Percentiles rank a stretch among this genome's conserved stretches.
Conservation (phyloP, 2,797 vertebrate species). For the Silurus aristotelis region DNA sequence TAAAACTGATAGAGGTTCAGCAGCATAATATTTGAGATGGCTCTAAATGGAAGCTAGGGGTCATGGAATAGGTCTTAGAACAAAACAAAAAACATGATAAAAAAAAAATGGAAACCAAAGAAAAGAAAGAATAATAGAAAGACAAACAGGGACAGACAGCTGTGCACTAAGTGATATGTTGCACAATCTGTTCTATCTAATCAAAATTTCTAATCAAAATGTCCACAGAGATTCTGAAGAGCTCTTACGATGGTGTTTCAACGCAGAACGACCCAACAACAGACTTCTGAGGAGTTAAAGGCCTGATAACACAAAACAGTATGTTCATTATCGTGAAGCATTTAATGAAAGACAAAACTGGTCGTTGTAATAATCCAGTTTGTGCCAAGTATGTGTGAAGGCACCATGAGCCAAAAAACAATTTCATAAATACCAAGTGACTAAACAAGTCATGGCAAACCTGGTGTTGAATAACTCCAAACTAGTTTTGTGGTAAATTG, state of each 20-base stretch:
- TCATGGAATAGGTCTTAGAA: too few relatives aligned
- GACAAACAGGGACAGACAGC: too few relatives aligned
- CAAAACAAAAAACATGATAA: neutral
- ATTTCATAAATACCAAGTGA: neutral
- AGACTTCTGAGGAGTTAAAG: neutral
- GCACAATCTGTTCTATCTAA: neutral
- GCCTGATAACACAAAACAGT: conserved; percentile 5
- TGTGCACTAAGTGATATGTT: neutral
- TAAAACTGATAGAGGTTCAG: neutral
- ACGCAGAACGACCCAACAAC: neutral
- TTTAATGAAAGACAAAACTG: neutral
- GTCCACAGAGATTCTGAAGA: conserved; percentile 3
- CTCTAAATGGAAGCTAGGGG: neutral
- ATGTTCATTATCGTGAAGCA: conserved; percentile 11
- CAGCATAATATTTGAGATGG: neutral
- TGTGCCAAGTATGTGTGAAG: conserved; percentile 17
- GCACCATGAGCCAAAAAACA: conserved; percentile 6
- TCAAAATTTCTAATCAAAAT: conserved; percentile 6
- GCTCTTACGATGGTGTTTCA: neutral
- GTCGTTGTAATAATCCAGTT: conserved; percentile 10
- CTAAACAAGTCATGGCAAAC: neutral
- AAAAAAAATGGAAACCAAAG: too few relatives aligned
- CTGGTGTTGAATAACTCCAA: neutral
- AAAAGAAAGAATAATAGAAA: neutral
- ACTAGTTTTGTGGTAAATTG: neutral